Conservation (phyloP, 2,113 vertebrate genomes). For the Rattus rattus region DNA sequence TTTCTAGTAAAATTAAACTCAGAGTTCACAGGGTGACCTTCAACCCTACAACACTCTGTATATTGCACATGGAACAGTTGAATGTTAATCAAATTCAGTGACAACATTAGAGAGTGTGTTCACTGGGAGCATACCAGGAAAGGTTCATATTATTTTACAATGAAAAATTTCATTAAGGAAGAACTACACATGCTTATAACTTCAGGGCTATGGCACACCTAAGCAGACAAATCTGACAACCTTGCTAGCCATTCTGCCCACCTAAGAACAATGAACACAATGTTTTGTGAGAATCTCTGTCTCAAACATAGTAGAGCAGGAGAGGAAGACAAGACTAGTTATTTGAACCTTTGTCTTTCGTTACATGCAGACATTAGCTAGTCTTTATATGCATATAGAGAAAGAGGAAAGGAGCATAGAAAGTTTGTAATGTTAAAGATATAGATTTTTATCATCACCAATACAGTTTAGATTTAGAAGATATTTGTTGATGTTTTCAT, state of each 20-base stretch:
- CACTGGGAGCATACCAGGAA: background rate
- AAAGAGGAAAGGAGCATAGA: background rate
- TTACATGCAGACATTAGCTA: background rate
- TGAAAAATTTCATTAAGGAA: background rate
- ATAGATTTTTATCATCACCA: background rate
- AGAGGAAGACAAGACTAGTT: background rate
- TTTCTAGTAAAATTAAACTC: too few relatives aligned
- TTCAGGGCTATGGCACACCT: background rate
- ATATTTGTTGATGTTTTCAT: background rate
- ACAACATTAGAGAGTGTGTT: background rate
- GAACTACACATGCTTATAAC: background rate
- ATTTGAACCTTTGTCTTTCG: background rate
- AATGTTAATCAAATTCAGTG: background rate
- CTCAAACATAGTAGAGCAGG: background rate
- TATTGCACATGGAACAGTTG: background rate
- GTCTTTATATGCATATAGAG: background rate
- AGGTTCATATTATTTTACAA: background rate
- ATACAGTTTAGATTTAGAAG: background rate
- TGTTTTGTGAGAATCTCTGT: background rate
- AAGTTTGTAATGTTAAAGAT: background rate
- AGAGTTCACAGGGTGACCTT: too few relatives aligned
- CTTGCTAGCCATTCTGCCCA: rapidly evolving
- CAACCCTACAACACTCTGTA: background rate
- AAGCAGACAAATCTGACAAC: background rate
- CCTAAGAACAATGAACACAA: background rate